Evolutionary conservation across 1,140 invertebrate genomes (phyloP).

Genomic region (Hydropsyche tenuis): DNA sequence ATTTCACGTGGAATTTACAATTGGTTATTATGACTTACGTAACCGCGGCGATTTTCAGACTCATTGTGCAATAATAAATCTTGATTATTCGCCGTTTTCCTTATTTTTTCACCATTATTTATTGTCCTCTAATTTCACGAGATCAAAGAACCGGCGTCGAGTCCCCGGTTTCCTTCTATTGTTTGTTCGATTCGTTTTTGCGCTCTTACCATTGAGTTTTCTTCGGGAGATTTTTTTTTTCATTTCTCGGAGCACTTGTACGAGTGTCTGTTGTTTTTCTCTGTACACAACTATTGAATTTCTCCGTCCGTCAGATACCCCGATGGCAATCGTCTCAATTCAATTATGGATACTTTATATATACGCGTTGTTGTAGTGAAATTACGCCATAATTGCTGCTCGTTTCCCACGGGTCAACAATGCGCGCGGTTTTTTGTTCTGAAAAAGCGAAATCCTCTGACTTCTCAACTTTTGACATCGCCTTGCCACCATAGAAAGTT

Average conservation of each 20-base stretch:
- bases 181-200: neutral
- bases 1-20: no score
- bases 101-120: neutral
- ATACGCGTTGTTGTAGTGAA: conserved; percentile 5
- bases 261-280: neutral
- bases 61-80: no score
- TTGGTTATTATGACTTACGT: no score
- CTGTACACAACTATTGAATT: neutral
- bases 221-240: no score
- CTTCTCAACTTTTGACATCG: conserved; percentile 9
- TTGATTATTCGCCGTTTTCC: no score
- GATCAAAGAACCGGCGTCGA: conserved; percentile 1
- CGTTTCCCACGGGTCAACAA: conserved; percentile 23
- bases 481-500: neutral
- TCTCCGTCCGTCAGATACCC: neutral
- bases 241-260: neutral
- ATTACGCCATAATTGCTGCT: conserved; percentile 21
- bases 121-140: neutral
- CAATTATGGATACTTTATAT: conserved; percentile 9
- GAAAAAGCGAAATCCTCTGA: conserved; percentile 15
- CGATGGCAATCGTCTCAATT: conserved; percentile 16
- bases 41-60: no score
- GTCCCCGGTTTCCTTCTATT: conserved; percentile 20
- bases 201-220: neutral
- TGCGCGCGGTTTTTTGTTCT: conserved; percentile 9